Evolutionary conservation across 2,888 invertebrate species (phyloP).

Genomic region (Chorisops tibialis): DNA sequence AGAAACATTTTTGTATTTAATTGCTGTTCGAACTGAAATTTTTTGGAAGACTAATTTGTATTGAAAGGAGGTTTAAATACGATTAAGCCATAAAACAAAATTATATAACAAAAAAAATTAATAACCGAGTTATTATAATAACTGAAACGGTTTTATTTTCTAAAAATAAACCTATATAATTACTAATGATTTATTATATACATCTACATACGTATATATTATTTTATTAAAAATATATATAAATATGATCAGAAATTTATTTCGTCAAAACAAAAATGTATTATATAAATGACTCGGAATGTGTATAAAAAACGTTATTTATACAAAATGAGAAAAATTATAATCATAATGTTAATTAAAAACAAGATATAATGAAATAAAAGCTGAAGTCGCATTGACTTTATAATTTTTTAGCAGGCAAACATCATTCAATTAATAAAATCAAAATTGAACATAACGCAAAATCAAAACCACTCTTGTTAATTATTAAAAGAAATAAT

Average conservation of each 20-base stretch:
- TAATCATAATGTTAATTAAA: background rate
- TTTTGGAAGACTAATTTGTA: too few relatives aligned
- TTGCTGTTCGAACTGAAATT: background rate
- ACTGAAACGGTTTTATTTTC: background rate
- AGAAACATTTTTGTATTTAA: background rate
- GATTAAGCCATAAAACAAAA: too few relatives aligned
- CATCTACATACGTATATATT: background rate
- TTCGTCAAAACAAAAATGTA: too few relatives aligned
- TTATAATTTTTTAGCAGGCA: background rate
- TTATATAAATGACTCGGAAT: background rate
- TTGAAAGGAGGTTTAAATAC: too few relatives aligned
- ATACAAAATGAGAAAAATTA: background rate
- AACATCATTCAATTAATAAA: background rate
- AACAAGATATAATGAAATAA: too few relatives aligned
- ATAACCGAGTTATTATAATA: background rate
- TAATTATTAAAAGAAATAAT: background rate
- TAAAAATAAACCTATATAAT: background rate
- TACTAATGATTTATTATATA: background rate
- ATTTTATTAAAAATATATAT: background rate
- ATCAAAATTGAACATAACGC: background rate
- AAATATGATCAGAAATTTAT: conserved; percentile 9
- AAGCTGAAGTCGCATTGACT: too few relatives aligned
- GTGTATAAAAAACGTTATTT: too few relatives aligned
- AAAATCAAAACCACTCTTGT: background rate
- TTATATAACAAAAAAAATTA: too few relatives aligned